These are phyloP conservation scores for Sinella curviseta DNA, from an alignment of 1,140 invertebrate genomes.

Conservation along the genomic window DNA sequence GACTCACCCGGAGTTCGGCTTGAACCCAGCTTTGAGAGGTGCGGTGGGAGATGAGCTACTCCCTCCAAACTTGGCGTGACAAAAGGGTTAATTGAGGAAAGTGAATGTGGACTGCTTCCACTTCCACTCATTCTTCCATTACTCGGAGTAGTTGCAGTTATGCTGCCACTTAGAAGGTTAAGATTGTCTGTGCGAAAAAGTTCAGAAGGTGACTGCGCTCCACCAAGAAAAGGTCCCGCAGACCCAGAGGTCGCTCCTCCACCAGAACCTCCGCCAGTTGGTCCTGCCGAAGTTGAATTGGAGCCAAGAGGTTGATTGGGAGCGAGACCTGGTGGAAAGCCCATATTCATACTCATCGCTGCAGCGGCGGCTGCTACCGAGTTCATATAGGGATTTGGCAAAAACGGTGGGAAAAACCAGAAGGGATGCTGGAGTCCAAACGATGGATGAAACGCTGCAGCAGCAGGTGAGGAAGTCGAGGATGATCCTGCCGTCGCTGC, in stretches of 20 bases:
- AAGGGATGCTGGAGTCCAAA: conserved; percentile 35
- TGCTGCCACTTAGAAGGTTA: conserved; percentile 28
- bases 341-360: conserved; percentile 21
- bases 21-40: conserved; percentile 10
- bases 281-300: not conserved
- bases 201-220: conserved; percentile 37
- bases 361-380: conserved; percentile 3
- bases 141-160: conserved; percentile 6
- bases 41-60: conserved; percentile 22
- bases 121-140: conserved; percentile 32
- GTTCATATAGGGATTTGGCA: conserved; percentile 48
- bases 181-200: conserved; percentile 47
- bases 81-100: conserved; percentile 28
- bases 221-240: conserved; percentile 27
- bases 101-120: conserved; percentile 26
- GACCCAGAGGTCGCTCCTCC: not conserved
- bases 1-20: conserved; percentile 25
- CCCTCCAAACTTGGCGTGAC: conserved; percentile 8
- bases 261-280: not conserved
- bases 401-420: conserved; percentile 49
- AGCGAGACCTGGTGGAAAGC: conserved; percentile 5
- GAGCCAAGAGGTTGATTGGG: conserved; percentile 17
- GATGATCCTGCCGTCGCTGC: conserved; percentile 36
- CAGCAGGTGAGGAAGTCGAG: conserved; percentile 37
- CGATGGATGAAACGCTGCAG: conserved; percentile 25